Conservation (phyloP, 2,888 invertebrate genomes). For the Drosophila helvetica region DNA sequence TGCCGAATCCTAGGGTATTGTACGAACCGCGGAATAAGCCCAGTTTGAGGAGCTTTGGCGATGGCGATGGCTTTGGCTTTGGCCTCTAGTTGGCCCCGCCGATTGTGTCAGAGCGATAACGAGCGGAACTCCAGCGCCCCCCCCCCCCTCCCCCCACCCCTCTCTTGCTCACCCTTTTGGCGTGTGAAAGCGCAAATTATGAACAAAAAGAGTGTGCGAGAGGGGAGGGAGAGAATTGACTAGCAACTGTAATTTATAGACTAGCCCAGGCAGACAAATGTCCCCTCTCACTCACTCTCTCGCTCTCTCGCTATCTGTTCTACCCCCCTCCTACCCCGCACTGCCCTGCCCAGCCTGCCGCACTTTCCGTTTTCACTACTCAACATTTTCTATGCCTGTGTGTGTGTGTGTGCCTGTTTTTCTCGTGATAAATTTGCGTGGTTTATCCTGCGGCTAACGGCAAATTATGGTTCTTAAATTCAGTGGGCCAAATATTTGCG, state of each 20-base stretch:
- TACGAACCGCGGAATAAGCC: conserved; percentile 40
- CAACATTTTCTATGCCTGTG: conserved; percentile 52
- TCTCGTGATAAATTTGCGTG: conserved; percentile 76
- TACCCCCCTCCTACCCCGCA: not conserved
- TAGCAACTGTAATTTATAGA: conserved; percentile 72
- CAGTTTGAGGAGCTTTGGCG: conserved; percentile 55
- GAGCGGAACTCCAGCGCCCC: conserved; percentile 53
- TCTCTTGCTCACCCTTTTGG: conserved; percentile 45
- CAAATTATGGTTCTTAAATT: conserved; percentile 79
- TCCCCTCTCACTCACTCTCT: conserved; percentile 1
- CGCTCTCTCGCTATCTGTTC: conserved; percentile 16
- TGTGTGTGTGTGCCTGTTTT: conserved; percentile 42
- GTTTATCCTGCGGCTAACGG: conserved; percentile 72
- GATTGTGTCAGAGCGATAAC: conserved; percentile 73
- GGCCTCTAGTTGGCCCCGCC: conserved; percentile 48
- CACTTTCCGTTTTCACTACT: conserved; percentile 73
- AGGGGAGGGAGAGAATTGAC: conserved; percentile 35
- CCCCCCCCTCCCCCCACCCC: not conserved
- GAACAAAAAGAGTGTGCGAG: conserved; percentile 63
- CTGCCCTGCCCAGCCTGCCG: not conserved
- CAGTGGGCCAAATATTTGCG: conserved; percentile 45
- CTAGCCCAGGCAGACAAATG: conserved; percentile 54
- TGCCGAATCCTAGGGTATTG: not conserved
- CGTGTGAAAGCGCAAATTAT: conserved; percentile 77
- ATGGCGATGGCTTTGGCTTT: conserved; percentile 17